phyloP scores from a whole-genome alignment of 2,888 invertebrate species.

The Caenorhabditis sp. region DNA sequence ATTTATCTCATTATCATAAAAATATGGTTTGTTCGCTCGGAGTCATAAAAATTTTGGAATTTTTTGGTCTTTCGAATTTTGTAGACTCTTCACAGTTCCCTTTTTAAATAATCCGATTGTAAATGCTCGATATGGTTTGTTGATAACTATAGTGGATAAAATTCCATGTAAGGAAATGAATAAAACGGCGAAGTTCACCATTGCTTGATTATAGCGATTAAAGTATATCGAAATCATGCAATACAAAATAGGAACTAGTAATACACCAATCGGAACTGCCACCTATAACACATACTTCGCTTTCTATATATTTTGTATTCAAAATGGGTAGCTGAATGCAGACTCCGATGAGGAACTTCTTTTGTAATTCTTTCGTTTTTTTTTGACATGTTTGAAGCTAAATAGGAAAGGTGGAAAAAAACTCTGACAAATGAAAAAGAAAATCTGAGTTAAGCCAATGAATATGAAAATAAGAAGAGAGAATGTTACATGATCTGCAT shows the following conservation, averaged over 20 bases:
- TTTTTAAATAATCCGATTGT: constrained; percentile 6
- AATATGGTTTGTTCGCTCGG: no score
- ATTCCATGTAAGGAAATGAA: constrained; percentile 20
- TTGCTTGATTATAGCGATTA: constrained; percentile 20
- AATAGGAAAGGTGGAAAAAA: not conserved
- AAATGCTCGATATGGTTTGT: constrained; percentile 17
- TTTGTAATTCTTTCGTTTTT: constrained; percentile 11
- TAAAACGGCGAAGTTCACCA: constrained; percentile 15
- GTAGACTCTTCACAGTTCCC: no score
- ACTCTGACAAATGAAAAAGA: not conserved
- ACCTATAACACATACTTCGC: no score
- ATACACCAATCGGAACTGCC: constrained; percentile 16
- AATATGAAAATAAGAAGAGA: not conserved
- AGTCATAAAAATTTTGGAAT: no score
- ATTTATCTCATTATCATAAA: no score
- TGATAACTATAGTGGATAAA: constrained; percentile 15
- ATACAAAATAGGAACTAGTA: constrained; percentile 10
- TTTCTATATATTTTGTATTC: no score
- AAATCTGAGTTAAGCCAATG: not conserved
- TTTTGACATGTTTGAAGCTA: not conserved
- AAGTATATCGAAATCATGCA: constrained; percentile 9
- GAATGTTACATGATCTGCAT: not conserved
- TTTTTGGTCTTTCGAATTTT: no score
- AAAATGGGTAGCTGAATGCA: no score
- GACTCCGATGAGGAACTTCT: constrained; percentile 15